Evolutionary conservation across 2,113 vertebrate genomes (phyloP).

Genomic region (Philantomba maxwellii): DNA sequence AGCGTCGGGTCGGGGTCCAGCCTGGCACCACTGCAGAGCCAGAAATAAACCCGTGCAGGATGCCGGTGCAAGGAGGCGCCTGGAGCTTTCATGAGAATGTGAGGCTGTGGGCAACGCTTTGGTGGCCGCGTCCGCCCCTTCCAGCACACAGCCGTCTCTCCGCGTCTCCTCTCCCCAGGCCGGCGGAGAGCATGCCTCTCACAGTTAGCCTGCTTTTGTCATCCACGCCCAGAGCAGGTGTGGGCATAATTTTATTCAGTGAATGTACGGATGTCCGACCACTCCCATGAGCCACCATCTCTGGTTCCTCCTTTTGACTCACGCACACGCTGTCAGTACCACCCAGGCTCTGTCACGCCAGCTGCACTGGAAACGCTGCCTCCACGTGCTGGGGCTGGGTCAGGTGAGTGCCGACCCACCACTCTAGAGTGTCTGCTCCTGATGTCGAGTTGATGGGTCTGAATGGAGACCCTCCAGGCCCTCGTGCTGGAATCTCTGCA

Average conservation of each 20-base stretch:
- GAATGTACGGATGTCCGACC: fast-evolving
- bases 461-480: neutral
- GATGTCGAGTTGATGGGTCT: fast-evolving
- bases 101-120: fast-evolving
- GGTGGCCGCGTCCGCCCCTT: fast-evolving
- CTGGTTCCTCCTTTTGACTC: too few relatives aligned
- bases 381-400: fast-evolving
- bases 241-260: fast-evolving
- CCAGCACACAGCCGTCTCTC: fast-evolving
- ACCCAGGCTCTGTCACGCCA: fast-evolving
- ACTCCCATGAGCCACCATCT: fast-evolving
- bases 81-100: fast-evolving
- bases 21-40: fast-evolving
- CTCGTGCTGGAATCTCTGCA: neutral
- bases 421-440: fast-evolving
- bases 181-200: fast-evolving
- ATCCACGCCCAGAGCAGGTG: fast-evolving
- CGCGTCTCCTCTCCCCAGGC: fast-evolving
- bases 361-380: fast-evolving
- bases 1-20: fast-evolving
- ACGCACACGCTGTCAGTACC: fast-evolving
- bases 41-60: fast-evolving
- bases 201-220: fast-evolving
- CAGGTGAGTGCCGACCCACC: fast-evolving
- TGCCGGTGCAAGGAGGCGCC: fast-evolving